Conservation (phyloP, 2,113 vertebrate species). For the Mustelus asterias region DNA sequence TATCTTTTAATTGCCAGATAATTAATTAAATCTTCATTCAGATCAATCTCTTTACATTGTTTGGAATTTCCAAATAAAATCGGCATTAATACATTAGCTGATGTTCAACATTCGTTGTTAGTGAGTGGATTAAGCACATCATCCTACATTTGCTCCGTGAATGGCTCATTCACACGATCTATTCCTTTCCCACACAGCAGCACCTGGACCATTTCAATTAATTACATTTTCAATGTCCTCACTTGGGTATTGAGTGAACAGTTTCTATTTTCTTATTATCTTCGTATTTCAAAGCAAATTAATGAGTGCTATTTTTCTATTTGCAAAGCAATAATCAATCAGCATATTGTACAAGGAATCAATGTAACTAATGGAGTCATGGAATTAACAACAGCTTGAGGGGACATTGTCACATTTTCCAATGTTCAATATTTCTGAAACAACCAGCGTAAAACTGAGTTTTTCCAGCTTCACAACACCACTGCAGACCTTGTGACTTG, state of each 20-base stretch:
- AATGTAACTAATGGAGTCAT: neutral
- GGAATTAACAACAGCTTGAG: neutral
- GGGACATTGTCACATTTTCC: neutral
- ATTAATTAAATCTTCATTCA: neutral
- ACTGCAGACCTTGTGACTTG: neutral
- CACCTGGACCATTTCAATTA: neutral
- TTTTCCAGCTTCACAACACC: neutral
- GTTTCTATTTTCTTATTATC: neutral
- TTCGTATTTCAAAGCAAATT: neutral
- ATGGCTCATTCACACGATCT: neutral
- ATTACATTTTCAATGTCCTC: neutral
- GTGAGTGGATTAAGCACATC: neutral
- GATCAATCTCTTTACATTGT: neutral
- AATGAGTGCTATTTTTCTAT: neutral
- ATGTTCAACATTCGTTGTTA: neutral
- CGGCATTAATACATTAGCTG: neutral
- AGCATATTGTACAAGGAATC: neutral
- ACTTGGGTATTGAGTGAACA: neutral
- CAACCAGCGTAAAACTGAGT: neutral
- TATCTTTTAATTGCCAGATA: neutral
- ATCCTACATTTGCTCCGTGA: neutral
- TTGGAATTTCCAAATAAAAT: neutral
- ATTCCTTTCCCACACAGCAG: neutral
- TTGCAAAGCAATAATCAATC: neutral
- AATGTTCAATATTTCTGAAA: neutral